Percentiles rank a stretch among this genome's conserved stretches.
phyloP scores from a whole-genome alignment of 2,888 invertebrate genomes.

The Plagodis pulveraria region DNA sequence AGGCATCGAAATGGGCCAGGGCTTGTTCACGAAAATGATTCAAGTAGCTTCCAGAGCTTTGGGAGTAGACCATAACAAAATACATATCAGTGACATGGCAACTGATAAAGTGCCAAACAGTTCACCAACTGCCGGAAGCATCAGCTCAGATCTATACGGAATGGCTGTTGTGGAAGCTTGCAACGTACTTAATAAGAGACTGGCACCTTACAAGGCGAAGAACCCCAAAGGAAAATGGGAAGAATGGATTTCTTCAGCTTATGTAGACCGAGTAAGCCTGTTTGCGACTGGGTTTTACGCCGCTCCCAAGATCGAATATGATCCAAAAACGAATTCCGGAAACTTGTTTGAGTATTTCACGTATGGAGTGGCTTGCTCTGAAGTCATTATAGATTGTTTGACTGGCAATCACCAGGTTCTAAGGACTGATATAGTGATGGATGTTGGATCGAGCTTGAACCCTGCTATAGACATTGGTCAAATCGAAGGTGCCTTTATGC shows the following conservation, averaged over 20 bases:
- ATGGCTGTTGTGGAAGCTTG: slow-evolving; percentile 93
- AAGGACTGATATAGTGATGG: slow-evolving; percentile 95
- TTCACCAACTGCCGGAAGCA: slow-evolving; percentile 91
- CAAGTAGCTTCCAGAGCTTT: slow-evolving; percentile 90
- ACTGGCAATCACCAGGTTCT: slow-evolving; percentile 94
- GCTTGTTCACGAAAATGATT: slow-evolving; percentile 94
- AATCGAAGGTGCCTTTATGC: slow-evolving; percentile 94
- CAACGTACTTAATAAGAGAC: slow-evolving; percentile 85
- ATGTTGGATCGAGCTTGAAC: slow-evolving; percentile 94
- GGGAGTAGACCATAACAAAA: slow-evolving; percentile 85
- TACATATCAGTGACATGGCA: slow-evolving; percentile 90
- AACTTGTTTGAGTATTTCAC: slow-evolving; percentile 91
- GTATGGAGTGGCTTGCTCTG: slow-evolving; percentile 91
- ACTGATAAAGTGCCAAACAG: slow-evolving; percentile 94
- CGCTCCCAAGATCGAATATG: slow-evolving; percentile 87
- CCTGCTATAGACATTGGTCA: slow-evolving; percentile 96
- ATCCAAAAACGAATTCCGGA: slow-evolving; percentile 87
- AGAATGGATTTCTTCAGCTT: slow-evolving; percentile 90
- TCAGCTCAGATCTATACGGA: slow-evolving; percentile 92
- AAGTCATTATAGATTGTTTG: slow-evolving; percentile 94
- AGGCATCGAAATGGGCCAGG: slow-evolving; percentile 97
- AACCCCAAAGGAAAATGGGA: slow-evolving; percentile 91
- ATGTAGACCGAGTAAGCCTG: slow-evolving; percentile 87
- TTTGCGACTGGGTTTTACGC: slow-evolving; percentile 91
- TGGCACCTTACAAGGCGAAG: slow-evolving; percentile 87